Percentiles rank a stretch among this genome's conserved stretches.
Evolutionary conservation across 2,797 vertebrate species (phyloP).

Genomic region (Macrochelys suwanniensis): DNA sequence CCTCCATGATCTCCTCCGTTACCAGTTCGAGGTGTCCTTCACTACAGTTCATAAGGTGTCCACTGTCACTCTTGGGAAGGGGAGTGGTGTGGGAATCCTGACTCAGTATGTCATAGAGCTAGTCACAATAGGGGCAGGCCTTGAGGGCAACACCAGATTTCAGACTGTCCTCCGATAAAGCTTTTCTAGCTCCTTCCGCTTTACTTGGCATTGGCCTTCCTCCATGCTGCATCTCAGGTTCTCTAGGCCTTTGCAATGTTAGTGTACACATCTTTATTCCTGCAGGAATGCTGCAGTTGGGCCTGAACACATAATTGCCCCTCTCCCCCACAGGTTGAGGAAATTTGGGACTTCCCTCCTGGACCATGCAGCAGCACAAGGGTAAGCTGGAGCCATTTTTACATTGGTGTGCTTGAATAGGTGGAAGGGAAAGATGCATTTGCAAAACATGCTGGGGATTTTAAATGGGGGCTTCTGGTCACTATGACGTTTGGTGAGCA

Average conservation of each 20-base stretch:
- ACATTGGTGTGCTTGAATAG: not conserved
- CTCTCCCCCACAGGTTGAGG: not conserved
- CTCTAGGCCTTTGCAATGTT: not conserved
- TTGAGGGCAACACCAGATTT: not conserved
- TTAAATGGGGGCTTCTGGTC: not conserved
- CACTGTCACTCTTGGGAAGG: not conserved
- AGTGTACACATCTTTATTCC: accelerated
- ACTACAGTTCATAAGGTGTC: not conserved
- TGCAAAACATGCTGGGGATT: not conserved
- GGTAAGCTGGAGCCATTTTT: not conserved
- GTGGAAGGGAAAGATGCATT: not conserved
- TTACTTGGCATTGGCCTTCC: not conserved
- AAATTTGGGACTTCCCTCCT: not conserved
- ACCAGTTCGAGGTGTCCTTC: not conserved
- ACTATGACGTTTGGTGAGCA: not conserved
- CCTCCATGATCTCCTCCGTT: not conserved
- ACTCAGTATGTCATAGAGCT: accelerated
- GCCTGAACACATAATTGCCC: not conserved
- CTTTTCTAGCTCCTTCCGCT: not conserved
- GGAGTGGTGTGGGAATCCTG: not conserved
- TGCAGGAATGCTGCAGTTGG: not conserved
- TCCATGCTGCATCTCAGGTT: not conserved
- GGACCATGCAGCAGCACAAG: not conserved
- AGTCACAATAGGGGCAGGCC: not conserved
- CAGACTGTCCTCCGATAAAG: not conserved